Conservation (phyloP, 1,140 invertebrate species). For the Nasonia giraulti region DNA sequence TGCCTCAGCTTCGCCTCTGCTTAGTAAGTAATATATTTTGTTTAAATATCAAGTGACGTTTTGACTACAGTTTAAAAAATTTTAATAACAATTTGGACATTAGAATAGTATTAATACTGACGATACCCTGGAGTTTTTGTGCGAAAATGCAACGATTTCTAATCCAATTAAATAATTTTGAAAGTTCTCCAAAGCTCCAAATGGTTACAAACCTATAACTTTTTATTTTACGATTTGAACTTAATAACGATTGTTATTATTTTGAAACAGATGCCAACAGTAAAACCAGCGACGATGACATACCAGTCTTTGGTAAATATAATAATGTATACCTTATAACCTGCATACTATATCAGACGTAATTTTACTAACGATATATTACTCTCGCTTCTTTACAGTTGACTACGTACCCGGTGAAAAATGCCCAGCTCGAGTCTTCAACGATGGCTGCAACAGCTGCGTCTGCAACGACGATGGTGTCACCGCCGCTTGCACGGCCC, state of each 20-base stretch:
- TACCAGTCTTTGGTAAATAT: neutral
- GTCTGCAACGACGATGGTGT: neutral
- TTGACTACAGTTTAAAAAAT: neutral
- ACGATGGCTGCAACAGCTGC: neutral
- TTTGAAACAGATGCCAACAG: too few species aligned
- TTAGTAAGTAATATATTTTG: neutral
- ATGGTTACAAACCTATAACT: too few species aligned
- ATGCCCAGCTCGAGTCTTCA: conserved; percentile 2
- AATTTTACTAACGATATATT: too few species aligned
- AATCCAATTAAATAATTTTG: too few species aligned
- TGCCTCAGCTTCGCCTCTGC: neutral
- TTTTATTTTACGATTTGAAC: too few species aligned
- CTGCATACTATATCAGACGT: too few species aligned
- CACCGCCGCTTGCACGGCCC: neutral
- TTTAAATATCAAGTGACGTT: neutral
- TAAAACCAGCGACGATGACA: neutral
- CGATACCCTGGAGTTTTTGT: too few species aligned
- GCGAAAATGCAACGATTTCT: neutral
- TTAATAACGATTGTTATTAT: too few species aligned
- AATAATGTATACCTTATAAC: neutral
- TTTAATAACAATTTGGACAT: too few species aligned
- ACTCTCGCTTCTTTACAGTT: too few species aligned
- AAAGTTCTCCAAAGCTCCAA: too few species aligned
- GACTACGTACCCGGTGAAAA: neutral
- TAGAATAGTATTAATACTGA: too few species aligned